Base-by-base conservation (phyloP, 2,888 invertebrate species). In the Nemurella pictetii region DNA sequence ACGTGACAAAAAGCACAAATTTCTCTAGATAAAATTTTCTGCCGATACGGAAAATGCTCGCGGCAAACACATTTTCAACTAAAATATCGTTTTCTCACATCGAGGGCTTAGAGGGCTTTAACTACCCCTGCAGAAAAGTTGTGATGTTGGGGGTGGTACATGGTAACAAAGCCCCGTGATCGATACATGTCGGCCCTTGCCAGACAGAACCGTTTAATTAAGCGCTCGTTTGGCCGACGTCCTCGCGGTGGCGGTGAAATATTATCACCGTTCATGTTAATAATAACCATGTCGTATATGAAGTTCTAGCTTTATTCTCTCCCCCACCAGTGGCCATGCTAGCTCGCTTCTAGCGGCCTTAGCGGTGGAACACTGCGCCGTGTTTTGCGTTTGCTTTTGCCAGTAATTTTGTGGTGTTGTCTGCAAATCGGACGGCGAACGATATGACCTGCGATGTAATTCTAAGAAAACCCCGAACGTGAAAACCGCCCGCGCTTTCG, bases 141-240 rank as follows among this genome's bases (percentile, higher is more conserved):
- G 55, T 55, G 55, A 55, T 55, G 55, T 55, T 55, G 55, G 15
- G 20, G 3, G 5, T 12, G 55, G 55, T 7, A 12, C 15, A 2
- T 35, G 35, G 55, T 15, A 55, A 55, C 35, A 80, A 80, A 80
- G 80, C 36, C 12, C 12, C 9, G 32, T 80, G 80, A 80, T 80
- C 80, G 80, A 80, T 80, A 80, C n/a, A 32, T 26, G 80, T 32
- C 28, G 78, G 73, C 73, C 83, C 20, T 73, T 27, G 55, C 35
- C 74, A 83, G 85, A 84, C 85, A 85, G 77, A 83, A 83, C 12
- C 85, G 84, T 85, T 85, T 85, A 85, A 85, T 85, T 85, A 85
- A 85, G 84, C 78, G 81, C 28, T 81, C 72, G 55, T 55, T 55
- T 55, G 55, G 55, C 15, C 55, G 20, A 55, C 55, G 55, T 35